Evolutionary conservation across 2,888 invertebrate species (phyloP).

Genomic region (Aleiodes alternator): DNA sequence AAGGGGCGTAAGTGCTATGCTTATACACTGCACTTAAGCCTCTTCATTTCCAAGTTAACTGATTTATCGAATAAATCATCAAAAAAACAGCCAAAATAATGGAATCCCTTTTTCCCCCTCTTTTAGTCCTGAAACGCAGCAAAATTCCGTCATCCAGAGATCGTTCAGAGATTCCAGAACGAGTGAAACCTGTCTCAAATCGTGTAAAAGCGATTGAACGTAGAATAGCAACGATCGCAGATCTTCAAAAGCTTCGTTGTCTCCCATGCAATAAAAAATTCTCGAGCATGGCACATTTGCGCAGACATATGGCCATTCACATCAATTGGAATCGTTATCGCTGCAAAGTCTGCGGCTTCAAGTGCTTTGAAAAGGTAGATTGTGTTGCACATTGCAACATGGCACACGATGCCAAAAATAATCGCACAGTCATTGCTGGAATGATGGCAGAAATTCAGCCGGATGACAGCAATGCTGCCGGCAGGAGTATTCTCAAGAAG

Average conservation of each 20-base stretch:
- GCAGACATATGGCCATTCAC: slow-evolving; percentile 82
- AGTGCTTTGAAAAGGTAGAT: slow-evolving; percentile 81
- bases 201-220: slow-evolving; percentile 51
- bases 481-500: slow-evolving; percentile 15
- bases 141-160: slow-evolving; percentile 10
- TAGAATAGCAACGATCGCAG: slow-evolving; percentile 57
- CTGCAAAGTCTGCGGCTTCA: slow-evolving; percentile 85
- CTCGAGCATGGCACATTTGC: slow-evolving; percentile 77
- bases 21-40: too few species aligned
- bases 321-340: slow-evolving; percentile 85
- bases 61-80: too few species aligned
- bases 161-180: not conserved
- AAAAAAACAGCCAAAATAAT: too few species aligned
- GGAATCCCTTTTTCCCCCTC: not conserved
- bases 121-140: slow-evolving; percentile 32
- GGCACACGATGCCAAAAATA: slow-evolving; percentile 79
- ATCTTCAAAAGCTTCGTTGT: slow-evolving; percentile 73
- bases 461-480: not conserved
- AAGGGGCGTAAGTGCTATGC: too few species aligned
- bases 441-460: slow-evolving; percentile 59
- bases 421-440: slow-evolving; percentile 57
- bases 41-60: too few species aligned
- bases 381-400: slow-evolving; percentile 81
- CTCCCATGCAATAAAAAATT: slow-evolving; percentile 78
- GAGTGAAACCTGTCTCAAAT: not conserved